These are phyloP conservation scores for Alloscopus bannaensis DNA, from an alignment of 2,888 invertebrate genomes.

Conservation along the genomic window DNA sequence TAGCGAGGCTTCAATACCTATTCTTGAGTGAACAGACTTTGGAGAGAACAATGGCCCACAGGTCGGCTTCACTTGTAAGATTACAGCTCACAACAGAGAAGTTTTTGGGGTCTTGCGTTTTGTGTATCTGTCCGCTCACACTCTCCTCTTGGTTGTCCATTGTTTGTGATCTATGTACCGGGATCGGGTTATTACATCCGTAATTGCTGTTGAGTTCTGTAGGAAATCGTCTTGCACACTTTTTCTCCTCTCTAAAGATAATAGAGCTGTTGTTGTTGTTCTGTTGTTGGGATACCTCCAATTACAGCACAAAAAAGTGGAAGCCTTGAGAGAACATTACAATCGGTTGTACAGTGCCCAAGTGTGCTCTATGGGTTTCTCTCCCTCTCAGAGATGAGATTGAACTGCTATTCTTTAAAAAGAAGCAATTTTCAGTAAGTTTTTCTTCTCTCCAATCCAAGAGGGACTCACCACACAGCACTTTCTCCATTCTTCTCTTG, in stretches of 20 bases:
- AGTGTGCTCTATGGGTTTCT: slow-evolving; percentile 53
- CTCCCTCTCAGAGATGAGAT: neutral
- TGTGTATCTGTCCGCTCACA: neutral
- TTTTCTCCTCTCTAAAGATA: neutral
- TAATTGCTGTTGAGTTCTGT: slow-evolving; percentile 39
- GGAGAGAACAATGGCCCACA: slow-evolving; percentile 13
- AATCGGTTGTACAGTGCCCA: slow-evolving; percentile 45
- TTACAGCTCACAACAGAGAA: slow-evolving; percentile 1
- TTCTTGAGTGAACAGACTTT: neutral
- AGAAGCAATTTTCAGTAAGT: slow-evolving; percentile 29
- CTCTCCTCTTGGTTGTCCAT: slow-evolving; percentile 28
- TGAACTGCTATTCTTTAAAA: slow-evolving; percentile 12
- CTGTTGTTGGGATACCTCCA: neutral
- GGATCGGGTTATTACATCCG: slow-evolving; percentile 41
- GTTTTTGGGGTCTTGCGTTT: neutral
- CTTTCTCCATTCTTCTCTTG: neutral
- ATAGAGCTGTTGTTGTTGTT: neutral
- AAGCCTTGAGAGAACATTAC: neutral
- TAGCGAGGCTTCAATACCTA: neutral
- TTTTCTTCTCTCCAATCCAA: neutral
- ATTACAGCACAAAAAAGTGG: neutral
- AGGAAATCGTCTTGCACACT: slow-evolving; percentile 39
- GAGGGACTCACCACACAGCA: too few species aligned
- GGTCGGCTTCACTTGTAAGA: slow-evolving; percentile 4
- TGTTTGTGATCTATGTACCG: slow-evolving; percentile 50